A percentile compares a stretch with the other conserved stretches of the same genome.
Conservation (phyloP, 2,888 invertebrate genomes). For the Tortricodes alternella region DNA sequence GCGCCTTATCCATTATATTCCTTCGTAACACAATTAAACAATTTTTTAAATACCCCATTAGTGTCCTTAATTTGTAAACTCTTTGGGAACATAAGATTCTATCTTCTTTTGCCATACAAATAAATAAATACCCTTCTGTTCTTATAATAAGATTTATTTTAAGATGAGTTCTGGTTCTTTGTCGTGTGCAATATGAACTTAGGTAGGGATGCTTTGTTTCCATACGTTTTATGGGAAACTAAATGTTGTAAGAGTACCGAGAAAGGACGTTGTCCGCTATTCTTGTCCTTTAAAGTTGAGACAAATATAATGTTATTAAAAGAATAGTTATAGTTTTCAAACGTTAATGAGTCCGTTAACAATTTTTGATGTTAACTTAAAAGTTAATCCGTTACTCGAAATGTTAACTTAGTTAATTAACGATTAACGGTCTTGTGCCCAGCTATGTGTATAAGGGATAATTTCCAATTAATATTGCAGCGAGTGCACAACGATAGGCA, state of each 20-base stretch:
- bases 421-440: too few relatives aligned
- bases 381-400: too few relatives aligned
- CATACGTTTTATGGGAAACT: slow-evolving; percentile 21
- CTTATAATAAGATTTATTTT: background rate
- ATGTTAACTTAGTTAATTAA: too few relatives aligned
- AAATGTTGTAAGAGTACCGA: slow-evolving; percentile 5
- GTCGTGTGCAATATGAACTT: slow-evolving; percentile 29
- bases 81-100: slow-evolving; percentile 30
- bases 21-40: slow-evolving; percentile 39
- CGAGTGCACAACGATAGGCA: too few relatives aligned
- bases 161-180: background rate
- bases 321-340: too few relatives aligned
- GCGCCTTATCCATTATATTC: slow-evolving; percentile 33
- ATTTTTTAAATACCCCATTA: slow-evolving; percentile 48
- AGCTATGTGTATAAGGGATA: too few relatives aligned
- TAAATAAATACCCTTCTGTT: background rate
- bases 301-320: background rate
- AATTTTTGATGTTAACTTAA: too few relatives aligned
- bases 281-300: background rate
- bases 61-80: slow-evolving; percentile 45
- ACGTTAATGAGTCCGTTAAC: too few relatives aligned
- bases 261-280: background rate
- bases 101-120: slow-evolving; percentile 13
- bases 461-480: too few relatives aligned
- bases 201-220: slow-evolving; percentile 14